A percentile compares a stretch with the other conserved stretches of the same genome.
phyloP scores from a whole-genome alignment of 1,140 invertebrate species.

The Leptinotarsa defecta region DNA sequence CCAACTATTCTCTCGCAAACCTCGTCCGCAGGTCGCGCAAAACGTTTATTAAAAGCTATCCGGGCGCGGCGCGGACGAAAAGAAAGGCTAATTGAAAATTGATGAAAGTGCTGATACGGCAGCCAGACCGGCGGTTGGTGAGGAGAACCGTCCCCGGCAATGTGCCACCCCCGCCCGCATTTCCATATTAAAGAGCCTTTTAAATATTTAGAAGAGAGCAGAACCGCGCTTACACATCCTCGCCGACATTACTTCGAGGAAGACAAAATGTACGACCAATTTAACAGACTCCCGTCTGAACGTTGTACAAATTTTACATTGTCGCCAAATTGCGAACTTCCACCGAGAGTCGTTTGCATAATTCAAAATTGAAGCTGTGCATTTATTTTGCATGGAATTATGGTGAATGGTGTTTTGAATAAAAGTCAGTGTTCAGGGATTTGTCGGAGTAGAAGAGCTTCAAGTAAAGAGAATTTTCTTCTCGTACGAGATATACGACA shows the following conservation, averaged over 20 bases:
- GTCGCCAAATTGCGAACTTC: constrained; percentile 12
- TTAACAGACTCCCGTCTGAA: neutral
- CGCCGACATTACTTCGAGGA: neutral
- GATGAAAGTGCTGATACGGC: constrained; percentile 39
- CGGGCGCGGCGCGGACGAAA: constrained; percentile 30
- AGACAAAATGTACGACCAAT: constrained; percentile 20
- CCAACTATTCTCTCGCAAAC: neutral
- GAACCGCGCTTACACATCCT: neutral
- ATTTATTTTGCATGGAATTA: constrained; percentile 9
- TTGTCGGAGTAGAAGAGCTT: neutral
- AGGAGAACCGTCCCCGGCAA: neutral
- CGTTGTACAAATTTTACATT: constrained; percentile 18
- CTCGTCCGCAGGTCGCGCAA: neutral
- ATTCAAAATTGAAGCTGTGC: constrained; percentile 9
- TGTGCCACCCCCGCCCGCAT: constrained; percentile 25
- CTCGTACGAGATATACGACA: neutral
- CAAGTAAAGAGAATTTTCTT: neutral
- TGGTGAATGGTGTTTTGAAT: neutral
- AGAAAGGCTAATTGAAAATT: constrained; percentile 47
- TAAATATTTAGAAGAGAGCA: constrained; percentile 36
- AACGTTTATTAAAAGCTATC: constrained; percentile 29
- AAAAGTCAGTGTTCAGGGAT: neutral
- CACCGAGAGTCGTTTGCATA: constrained; percentile 3
- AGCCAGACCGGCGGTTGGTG: constrained; percentile 12
- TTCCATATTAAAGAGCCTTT: constrained; percentile 42